phyloP scores from a whole-genome alignment of 2,888 invertebrate genomes.

The Noctua janthina region DNA sequence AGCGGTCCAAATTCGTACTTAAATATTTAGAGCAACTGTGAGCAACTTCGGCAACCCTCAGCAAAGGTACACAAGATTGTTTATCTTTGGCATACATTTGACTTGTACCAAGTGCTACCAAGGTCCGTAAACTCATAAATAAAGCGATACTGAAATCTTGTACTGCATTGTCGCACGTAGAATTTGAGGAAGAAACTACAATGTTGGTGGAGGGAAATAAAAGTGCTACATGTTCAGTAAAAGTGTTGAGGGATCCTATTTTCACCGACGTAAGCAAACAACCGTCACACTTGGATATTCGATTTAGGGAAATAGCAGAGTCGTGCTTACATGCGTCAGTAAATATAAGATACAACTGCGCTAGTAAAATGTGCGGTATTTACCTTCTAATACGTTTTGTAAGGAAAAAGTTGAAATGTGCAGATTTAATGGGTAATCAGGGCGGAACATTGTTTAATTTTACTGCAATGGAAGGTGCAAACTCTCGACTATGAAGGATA shows the following conservation, averaged over 20 bases:
- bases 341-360: conserved; percentile 56
- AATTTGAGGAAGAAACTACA: conserved; percentile 56
- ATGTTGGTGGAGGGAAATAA: conserved; percentile 53
- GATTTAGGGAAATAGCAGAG: conserved; percentile 67
- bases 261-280: conserved; percentile 67
- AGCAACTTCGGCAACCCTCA: conserved; percentile 61
- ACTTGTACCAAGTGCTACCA: conserved; percentile 58
- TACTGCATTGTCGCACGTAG: conserved; percentile 50
- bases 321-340: conserved; percentile 62
- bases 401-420: conserved; percentile 41
- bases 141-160: conserved; percentile 52
- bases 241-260: conserved; percentile 53
- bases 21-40: conserved; percentile 64
- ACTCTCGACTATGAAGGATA: conserved; percentile 35
- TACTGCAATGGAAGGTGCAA: conserved; percentile 44
- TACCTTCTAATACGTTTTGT: conserved; percentile 40
- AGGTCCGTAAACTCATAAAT: conserved; percentile 59
- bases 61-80: conserved; percentile 64
- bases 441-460: conserved; percentile 55
- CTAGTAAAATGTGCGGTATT: conserved; percentile 45
- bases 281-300: conserved; percentile 67
- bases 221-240: conserved; percentile 52
- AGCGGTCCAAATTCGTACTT: conserved; percentile 57
- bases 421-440: conserved; percentile 50
- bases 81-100: conserved; percentile 64